Evolutionary conservation across 2,113 vertebrate species (phyloP).

Genomic region (Plecotus auritus): DNA sequence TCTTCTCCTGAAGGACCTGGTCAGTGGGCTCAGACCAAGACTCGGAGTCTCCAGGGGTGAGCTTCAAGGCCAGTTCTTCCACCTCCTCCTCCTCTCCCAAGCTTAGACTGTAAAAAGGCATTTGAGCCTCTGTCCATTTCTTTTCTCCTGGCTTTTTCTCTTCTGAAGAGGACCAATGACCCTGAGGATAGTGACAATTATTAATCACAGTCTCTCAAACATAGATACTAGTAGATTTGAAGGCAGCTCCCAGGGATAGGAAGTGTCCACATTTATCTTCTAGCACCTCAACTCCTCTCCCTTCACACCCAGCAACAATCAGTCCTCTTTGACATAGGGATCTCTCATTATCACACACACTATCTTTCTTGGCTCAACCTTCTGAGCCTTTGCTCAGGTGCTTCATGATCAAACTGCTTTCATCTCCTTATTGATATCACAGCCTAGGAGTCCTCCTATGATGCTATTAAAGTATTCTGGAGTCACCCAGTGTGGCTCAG

Average conservation of each 20-base stretch:
- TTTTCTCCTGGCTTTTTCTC: not conserved
- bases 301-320: not conserved
- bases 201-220: not conserved
- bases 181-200: not conserved
- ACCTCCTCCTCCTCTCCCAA: slow-evolving; percentile 36
- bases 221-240: not conserved
- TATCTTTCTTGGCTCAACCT: not conserved
- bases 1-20: slow-evolving; percentile 46
- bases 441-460: not conserved
- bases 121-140: not conserved
- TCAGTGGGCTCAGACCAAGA: not conserved
- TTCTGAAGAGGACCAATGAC: not conserved
- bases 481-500: not conserved
- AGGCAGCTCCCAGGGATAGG: not conserved
- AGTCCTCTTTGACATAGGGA: not conserved
- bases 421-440: not conserved
- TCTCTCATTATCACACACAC: not conserved
- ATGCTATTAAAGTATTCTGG: not conserved
- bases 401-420: not conserved
- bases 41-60: not conserved
- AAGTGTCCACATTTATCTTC: not conserved
- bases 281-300: not conserved
- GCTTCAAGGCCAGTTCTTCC: not conserved
- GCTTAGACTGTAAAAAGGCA: slow-evolving; percentile 68
- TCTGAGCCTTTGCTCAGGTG: not conserved